These are phyloP conservation scores for Orthonevra nobilis DNA, from an alignment of 2,888 invertebrate species.

Conservation along the genomic window DNA sequence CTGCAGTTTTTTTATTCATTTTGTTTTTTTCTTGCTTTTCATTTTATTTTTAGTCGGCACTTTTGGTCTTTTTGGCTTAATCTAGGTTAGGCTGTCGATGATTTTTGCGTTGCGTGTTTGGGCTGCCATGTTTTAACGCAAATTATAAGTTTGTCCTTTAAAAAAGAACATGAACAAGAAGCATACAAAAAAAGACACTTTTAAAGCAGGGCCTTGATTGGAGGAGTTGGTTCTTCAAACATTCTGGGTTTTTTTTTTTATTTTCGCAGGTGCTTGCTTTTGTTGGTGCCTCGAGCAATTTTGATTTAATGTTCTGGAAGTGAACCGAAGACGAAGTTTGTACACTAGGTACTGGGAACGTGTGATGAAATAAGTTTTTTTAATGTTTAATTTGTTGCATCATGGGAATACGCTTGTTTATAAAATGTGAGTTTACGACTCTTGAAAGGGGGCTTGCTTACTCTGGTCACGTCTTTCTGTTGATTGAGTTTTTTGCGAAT, in stretches of 20 bases:
- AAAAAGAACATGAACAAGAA: slow-evolving; percentile 11
- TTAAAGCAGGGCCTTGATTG: background rate
- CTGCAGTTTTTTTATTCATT: slow-evolving; percentile 6
- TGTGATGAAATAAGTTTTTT: slow-evolving; percentile 12
- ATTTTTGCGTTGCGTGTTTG: slow-evolving; percentile 8
- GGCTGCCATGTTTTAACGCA: slow-evolving; percentile 29
- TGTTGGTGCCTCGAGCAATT: background rate
- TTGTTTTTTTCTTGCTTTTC: background rate
- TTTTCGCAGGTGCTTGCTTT: slow-evolving; percentile 25
- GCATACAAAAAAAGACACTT: too few relatives aligned
- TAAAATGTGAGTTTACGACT: slow-evolving; percentile 2
- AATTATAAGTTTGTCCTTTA: slow-evolving; percentile 42
- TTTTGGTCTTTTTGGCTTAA: slow-evolving; percentile 9
- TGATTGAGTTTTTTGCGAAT: slow-evolving; percentile 33
- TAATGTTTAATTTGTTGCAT: slow-evolving; percentile 18
- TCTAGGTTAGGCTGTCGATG: slow-evolving; percentile 46
- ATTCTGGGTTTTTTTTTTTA: too few relatives aligned
- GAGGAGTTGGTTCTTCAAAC: background rate
- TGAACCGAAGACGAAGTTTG: background rate
- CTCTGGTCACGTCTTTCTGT: slow-evolving; percentile 17
- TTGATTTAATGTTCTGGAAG: background rate
- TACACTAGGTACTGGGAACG: background rate
- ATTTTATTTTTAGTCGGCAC: background rate
- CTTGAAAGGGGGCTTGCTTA: background rate
- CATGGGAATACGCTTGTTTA: background rate